phyloP scores from a whole-genome alignment of 2,888 invertebrate genomes.

The Dynastes grantii region DNA sequence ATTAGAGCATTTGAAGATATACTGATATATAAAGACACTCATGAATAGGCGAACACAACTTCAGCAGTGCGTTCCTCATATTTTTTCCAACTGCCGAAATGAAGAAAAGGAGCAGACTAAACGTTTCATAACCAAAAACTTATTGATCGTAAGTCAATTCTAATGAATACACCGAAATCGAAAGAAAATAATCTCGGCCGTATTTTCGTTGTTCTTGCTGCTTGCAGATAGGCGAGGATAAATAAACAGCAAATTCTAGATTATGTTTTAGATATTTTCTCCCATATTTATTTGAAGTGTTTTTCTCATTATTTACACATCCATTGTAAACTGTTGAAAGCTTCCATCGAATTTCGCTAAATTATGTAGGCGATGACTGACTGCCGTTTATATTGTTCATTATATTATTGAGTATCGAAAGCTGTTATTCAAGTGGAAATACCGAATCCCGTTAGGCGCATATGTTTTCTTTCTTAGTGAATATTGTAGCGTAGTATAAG shows the following conservation, averaged over 20 bases:
- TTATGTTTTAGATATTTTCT: constrained; percentile 23
- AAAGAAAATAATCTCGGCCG: constrained; percentile 3
- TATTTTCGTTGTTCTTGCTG: constrained; percentile 5
- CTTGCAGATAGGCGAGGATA: constrained; percentile 7
- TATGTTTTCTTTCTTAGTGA: background rate
- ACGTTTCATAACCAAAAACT: background rate
- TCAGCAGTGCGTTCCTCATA: background rate
- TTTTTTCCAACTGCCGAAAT: background rate
- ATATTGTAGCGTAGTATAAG: background rate
- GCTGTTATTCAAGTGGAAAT: constrained; percentile 18
- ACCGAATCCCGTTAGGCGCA: background rate
- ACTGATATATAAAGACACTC: background rate
- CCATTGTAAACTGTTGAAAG: constrained; percentile 22
- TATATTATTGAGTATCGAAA: constrained; percentile 36
- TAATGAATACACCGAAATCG: constrained; percentile 22
- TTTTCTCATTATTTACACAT: constrained; percentile 14
- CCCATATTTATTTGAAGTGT: constrained; percentile 24
- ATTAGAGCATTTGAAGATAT: background rate
- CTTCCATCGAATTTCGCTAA: constrained; percentile 18
- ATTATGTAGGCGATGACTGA: constrained; percentile 30
- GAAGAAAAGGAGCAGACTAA: background rate
- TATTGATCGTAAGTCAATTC: constrained; percentile 25
- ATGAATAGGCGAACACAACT: background rate
- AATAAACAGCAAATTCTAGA: constrained; percentile 33
- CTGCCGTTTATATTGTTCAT: constrained; percentile 28